Evolutionary conservation across 1,140 invertebrate genomes (phyloP).

Genomic region (Frieseomelitta varia): DNA sequence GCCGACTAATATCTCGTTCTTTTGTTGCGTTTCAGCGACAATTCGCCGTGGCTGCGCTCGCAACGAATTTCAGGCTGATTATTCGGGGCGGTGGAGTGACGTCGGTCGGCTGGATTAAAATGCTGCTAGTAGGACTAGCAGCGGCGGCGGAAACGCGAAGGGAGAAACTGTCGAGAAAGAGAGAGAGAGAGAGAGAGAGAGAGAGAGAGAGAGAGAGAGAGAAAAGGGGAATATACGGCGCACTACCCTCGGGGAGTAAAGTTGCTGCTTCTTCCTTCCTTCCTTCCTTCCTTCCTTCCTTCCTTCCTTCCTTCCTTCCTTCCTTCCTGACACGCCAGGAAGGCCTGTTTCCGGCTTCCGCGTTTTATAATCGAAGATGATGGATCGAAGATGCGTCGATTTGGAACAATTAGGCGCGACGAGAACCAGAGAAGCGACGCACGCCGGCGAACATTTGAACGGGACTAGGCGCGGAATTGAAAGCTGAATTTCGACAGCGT

Average conservation of each 20-base stretch:
- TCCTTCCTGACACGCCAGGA: neutral
- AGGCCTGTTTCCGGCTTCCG: neutral
- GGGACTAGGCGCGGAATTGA: too few relatives aligned
- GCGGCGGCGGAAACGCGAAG: conserved; percentile 46
- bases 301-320: too few relatives aligned
- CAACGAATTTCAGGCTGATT: conserved; percentile 80
- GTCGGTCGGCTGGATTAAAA: conserved; percentile 79
- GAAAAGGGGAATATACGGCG: conserved; percentile 9
- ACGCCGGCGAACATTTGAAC: too few relatives aligned
- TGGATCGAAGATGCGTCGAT: neutral
- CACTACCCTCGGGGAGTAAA: conserved; percentile 51
- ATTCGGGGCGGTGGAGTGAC: conserved; percentile 76
- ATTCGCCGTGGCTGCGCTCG: conserved; percentile 69
- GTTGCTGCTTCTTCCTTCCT: conserved; percentile 26
- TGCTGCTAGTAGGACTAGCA: conserved; percentile 58
- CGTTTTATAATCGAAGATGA: neutral
- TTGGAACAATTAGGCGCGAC: neutral
- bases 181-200: too few relatives aligned
- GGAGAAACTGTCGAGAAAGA: conserved; percentile 39
- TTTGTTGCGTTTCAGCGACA: conserved; percentile 78
- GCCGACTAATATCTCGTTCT: conserved; percentile 77
- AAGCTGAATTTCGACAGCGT: too few relatives aligned
- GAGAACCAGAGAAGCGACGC: neutral
- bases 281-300: conserved; percentile 2
- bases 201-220: conserved; percentile 19